Conservation (phyloP, 2,888 invertebrate genomes). For the Parascotia fuliginaria region DNA sequence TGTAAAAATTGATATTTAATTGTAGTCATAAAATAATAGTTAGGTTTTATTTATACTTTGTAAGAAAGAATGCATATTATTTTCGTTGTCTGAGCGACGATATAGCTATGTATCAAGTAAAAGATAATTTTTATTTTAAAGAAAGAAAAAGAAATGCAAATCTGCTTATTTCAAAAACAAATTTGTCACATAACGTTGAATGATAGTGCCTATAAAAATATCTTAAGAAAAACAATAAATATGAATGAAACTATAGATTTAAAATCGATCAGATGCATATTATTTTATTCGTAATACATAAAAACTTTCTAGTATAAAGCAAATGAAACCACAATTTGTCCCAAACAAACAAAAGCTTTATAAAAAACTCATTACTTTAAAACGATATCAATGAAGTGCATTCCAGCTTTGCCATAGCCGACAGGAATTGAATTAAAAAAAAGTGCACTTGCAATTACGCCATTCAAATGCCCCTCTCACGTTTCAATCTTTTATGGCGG, state of each 20-base stretch:
- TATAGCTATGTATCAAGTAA: too few species aligned
- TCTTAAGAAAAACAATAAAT: too few species aligned
- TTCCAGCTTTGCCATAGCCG: constrained; percentile 80
- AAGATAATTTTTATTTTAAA: too few species aligned
- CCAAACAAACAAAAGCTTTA: constrained; percentile 44
- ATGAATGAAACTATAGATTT: background rate
- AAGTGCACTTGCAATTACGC: constrained; percentile 84
- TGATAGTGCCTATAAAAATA: too few species aligned
- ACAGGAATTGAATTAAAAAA: constrained; percentile 81
- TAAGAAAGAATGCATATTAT: too few species aligned
- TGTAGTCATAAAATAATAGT: constrained; percentile 24
- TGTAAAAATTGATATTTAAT: constrained; percentile 42
- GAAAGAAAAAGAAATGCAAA: too few species aligned
- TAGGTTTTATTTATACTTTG: constrained; percentile 1
- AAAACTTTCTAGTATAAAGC: background rate
- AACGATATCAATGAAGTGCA: constrained; percentile 82
- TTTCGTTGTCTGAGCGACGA: too few species aligned
- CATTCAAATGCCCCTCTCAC: constrained; percentile 83
- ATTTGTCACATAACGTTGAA: too few species aligned
- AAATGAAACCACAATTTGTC: constrained; percentile 22
- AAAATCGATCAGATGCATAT: background rate
- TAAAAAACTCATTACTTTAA: constrained; percentile 72
- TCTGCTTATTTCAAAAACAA: too few species aligned
- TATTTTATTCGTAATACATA: background rate
- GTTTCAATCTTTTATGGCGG: constrained; percentile 84